Percentiles rank a stretch among this genome's conserved stretches.
Conservation (phyloP, 2,888 invertebrate genomes). For the Pemphredon lugubris region DNA sequence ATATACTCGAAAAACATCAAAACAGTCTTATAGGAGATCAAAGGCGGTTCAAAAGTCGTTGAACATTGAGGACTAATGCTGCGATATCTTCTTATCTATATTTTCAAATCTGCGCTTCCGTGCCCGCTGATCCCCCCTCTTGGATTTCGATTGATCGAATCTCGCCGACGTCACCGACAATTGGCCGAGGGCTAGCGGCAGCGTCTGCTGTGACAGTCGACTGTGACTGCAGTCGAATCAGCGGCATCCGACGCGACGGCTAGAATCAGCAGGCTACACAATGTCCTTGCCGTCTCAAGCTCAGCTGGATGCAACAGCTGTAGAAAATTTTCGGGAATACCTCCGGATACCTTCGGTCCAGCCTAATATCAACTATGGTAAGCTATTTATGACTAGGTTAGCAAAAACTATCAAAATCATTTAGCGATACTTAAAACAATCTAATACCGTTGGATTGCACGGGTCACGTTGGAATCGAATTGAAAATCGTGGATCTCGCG, state of each 20-base stretch:
- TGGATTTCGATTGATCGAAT: constrained; percentile 55
- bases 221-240: constrained; percentile 68
- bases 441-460: not conserved
- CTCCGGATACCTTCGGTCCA: constrained; percentile 93
- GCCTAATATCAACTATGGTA: constrained; percentile 93
- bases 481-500: constrained; percentile 24
- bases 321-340: constrained; percentile 92
- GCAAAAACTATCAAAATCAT: not conserved
- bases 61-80: no score
- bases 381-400: constrained; percentile 75
- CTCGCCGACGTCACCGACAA: constrained; percentile 42
- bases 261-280: constrained; percentile 55
- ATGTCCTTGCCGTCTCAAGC: constrained; percentile 62
- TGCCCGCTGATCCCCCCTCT: not conserved
- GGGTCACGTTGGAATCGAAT: not conserved
- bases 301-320: constrained; percentile 82
- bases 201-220: constrained; percentile 72
- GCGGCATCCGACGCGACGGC: constrained; percentile 60
- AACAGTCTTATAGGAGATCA: no score
- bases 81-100: no score
- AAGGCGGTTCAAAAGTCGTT: no score
- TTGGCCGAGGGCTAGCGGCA: constrained; percentile 62
- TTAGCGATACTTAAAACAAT: not conserved
- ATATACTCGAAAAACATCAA: no score
- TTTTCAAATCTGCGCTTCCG: no score